These are phyloP conservation scores for Eupithecia exiguata DNA, from an alignment of 2,888 invertebrate genomes.

Conservation along the genomic window DNA sequence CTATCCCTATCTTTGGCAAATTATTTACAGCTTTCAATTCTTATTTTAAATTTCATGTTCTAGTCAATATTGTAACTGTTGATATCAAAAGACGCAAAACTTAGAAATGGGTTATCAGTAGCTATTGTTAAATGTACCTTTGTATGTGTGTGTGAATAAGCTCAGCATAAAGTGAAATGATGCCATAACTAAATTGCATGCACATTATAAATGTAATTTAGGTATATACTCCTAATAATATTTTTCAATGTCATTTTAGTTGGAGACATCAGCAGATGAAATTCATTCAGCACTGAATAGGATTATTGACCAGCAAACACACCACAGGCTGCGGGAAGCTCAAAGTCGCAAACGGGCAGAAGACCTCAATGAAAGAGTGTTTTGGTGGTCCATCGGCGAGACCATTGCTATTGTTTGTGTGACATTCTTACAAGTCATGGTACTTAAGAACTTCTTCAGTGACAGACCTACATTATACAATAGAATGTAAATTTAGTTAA, in stretches of 20 bases:
- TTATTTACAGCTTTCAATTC: not conserved
- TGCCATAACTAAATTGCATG: not conserved
- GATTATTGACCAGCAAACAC: conserved; percentile 98
- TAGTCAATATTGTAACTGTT: not conserved
- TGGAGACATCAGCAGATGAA: conserved; percentile 95
- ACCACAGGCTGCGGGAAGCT: conserved; percentile 96
- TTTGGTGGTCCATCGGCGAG: conserved; percentile 96
- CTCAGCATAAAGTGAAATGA: not conserved
- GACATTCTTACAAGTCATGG: conserved; percentile 94
- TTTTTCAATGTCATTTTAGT: conserved; percentile 80
- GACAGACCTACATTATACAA: conserved; percentile 79
- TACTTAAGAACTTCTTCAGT: conserved; percentile 95
- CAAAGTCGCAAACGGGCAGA: conserved; percentile 98
- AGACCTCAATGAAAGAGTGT: conserved; percentile 96
- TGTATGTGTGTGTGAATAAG: not conserved
- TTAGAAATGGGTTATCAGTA: not conserved
- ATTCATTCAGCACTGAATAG: conserved; percentile 95
- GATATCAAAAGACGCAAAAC: not conserved
- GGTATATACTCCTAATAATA: not conserved
- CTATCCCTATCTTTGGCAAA: not conserved
- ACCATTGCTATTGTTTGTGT: conserved; percentile 92
- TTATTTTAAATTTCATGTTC: not conserved
- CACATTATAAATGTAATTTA: not conserved
- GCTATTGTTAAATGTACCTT: not conserved
- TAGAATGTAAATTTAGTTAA: conserved; percentile 70